Conservation (phyloP, 1,140 invertebrate species). For the Cotesia chilonis region DNA sequence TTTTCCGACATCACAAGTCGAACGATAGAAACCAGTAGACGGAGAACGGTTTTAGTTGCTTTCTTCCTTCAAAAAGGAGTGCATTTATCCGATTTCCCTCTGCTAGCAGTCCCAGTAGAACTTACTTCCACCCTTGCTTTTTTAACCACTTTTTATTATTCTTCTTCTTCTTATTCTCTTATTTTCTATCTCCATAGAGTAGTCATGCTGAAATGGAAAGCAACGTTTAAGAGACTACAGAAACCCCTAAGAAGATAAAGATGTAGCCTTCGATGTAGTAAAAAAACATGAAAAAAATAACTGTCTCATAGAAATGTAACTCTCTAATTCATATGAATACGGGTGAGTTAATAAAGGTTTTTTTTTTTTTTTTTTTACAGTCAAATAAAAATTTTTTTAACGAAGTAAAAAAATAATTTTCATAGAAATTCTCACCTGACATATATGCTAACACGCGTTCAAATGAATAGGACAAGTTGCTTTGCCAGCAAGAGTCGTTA, state of each 20-base stretch:
- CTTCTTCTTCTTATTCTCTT: constrained; percentile 17
- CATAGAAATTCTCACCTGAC: no score
- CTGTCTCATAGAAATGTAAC: no score
- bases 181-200: constrained; percentile 8
- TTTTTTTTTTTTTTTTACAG: no score
- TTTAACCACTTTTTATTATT: background rate
- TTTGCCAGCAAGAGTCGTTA: constrained; percentile 10
- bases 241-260: background rate
- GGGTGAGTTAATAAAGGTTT: no score
- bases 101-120: constrained; percentile 3
- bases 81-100: constrained; percentile 42
- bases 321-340: no score
- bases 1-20: constrained; percentile 25
- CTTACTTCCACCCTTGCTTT: constrained; percentile 15
- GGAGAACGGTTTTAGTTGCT: constrained; percentile 29
- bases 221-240: background rate
- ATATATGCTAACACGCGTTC: background rate
- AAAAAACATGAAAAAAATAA: background rate
- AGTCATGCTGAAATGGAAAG: constrained; percentile 3
- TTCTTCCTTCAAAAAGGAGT: constrained; percentile 34
- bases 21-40: constrained; percentile 26
- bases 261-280: background rate
- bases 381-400: no score
- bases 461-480: constrained; percentile 8
- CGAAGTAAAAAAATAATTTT: no score